These are phyloP conservation scores for Drosophila burlai DNA, from an alignment of 1,140 invertebrate species.

Conservation along the genomic window DNA sequence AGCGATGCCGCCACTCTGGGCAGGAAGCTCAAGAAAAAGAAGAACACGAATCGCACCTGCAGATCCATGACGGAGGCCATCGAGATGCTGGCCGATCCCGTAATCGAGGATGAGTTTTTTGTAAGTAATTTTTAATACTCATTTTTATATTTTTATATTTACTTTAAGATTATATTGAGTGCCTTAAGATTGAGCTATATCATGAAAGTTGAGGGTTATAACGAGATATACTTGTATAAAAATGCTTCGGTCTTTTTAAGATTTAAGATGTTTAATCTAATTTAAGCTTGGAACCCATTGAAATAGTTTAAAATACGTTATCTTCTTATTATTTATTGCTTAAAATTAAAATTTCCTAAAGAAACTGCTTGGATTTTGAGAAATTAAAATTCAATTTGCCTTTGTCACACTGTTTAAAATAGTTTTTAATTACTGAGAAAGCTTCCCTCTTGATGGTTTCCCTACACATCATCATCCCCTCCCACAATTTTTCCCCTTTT, in stretches of 20 bases:
- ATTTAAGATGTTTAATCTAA: neutral
- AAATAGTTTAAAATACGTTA: neutral
- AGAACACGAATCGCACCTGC: too few relatives aligned
- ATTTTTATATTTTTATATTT: neutral
- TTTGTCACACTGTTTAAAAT: neutral
- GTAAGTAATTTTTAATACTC: neutral
- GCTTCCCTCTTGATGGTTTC: neutral
- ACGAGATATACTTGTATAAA: too few relatives aligned
- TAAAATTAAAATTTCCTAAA: neutral
- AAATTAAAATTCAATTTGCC: neutral
- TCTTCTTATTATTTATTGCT: too few relatives aligned
- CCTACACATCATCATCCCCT: conserved; percentile 6
- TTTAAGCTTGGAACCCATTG: neutral
- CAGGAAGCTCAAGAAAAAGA: too few relatives aligned
- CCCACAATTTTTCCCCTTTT: conserved; percentile 11
- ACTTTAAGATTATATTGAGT: neutral
- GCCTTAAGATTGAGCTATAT: neutral
- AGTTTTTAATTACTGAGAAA: conserved; percentile 1
- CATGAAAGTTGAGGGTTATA: neutral
- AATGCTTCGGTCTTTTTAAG: rapidly evolving
- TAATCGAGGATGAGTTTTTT: too few relatives aligned
- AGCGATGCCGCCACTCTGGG: too few relatives aligned
- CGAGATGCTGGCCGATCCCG: too few relatives aligned
- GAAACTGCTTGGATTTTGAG: neutral
- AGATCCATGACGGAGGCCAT: too few relatives aligned